Conservation (phyloP, 2,888 invertebrate species). For the Philereme transversata region DNA sequence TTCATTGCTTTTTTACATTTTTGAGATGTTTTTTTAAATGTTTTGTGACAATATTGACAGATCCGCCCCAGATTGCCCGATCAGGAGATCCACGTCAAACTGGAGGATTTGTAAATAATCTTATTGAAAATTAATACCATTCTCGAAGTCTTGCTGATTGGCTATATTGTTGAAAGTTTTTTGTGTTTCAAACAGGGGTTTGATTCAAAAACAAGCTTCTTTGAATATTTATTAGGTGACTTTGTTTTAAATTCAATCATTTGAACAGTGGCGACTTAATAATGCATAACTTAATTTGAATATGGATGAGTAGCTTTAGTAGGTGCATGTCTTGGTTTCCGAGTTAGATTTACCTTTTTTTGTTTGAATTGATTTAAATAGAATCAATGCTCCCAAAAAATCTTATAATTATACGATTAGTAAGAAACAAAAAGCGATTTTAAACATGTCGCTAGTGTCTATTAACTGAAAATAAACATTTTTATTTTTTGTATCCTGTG, state of each 20-base stretch:
- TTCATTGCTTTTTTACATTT: slow-evolving; percentile 61
- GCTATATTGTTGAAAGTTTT: slow-evolving; percentile 72
- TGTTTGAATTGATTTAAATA: slow-evolving; percentile 4
- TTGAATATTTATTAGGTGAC: slow-evolving; percentile 53
- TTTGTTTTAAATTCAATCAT: slow-evolving; percentile 39
- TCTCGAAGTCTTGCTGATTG: slow-evolving; percentile 70
- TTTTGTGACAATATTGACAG: slow-evolving; percentile 83
- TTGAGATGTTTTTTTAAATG: slow-evolving; percentile 54
- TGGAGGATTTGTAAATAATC: slow-evolving; percentile 80
- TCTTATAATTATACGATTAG: too few species aligned
- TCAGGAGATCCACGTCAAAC: slow-evolving; percentile 50
- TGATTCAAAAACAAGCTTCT: slow-evolving; percentile 60
- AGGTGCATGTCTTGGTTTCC: slow-evolving; percentile 26
- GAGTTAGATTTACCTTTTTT: slow-evolving; percentile 25
- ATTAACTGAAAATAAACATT: too few species aligned
- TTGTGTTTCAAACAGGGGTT: slow-evolving; percentile 56
- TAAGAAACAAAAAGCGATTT: too few species aligned
- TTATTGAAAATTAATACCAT: slow-evolving; percentile 79
- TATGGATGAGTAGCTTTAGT: slow-evolving; percentile 35
- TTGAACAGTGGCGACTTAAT: slow-evolving; percentile 34
- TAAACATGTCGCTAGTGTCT: too few species aligned
- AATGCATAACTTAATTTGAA: slow-evolving; percentile 34
- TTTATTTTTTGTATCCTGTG: background rate
- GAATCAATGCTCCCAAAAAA: background rate
- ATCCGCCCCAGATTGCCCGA: slow-evolving; percentile 55